Evolutionary conservation across 2,797 vertebrate species (phyloP).

Genomic region (Eulemur rubriventer): DNA sequence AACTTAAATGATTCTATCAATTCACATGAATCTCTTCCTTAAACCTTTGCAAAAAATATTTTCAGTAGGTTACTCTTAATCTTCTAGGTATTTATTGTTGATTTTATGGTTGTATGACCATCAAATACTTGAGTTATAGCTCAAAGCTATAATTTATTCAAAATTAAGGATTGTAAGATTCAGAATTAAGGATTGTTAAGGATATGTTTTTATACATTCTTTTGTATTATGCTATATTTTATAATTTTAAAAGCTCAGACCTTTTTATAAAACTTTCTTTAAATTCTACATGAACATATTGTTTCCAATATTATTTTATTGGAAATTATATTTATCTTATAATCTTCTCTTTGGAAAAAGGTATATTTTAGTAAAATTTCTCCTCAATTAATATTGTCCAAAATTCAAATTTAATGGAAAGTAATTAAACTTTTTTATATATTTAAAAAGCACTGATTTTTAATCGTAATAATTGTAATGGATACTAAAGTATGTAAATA

Average conservation of each 20-base stretch:
- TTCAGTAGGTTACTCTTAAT: neutral
- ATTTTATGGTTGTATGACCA: neutral
- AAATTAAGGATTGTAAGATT: neutral
- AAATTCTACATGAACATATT: neutral
- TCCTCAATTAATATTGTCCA: neutral
- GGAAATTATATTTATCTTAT: neutral
- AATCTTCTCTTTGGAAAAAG: neutral
- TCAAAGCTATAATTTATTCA: neutral
- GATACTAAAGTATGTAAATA: neutral
- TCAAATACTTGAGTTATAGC: neutral
- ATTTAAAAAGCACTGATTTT: neutral
- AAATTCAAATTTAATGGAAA: neutral
- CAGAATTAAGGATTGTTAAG: neutral
- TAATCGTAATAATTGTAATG: neutral
- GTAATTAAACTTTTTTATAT: neutral
- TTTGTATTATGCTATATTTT: neutral
- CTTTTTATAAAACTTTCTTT: neutral
- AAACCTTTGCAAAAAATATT: conserved; percentile 29
- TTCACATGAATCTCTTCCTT: neutral
- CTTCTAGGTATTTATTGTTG: conserved; percentile 41
- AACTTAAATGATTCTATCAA: neutral
- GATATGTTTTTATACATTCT: neutral
- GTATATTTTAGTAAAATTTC: neutral
- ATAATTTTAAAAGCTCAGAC: conserved; percentile 11
- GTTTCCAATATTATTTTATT: conserved; percentile 20